A percentile compares a stretch with the other conserved stretches of the same genome.
These are phyloP conservation scores for Drosophila bocqueti DNA, from an alignment of 1,140 invertebrate genomes.

Conservation along the genomic window DNA sequence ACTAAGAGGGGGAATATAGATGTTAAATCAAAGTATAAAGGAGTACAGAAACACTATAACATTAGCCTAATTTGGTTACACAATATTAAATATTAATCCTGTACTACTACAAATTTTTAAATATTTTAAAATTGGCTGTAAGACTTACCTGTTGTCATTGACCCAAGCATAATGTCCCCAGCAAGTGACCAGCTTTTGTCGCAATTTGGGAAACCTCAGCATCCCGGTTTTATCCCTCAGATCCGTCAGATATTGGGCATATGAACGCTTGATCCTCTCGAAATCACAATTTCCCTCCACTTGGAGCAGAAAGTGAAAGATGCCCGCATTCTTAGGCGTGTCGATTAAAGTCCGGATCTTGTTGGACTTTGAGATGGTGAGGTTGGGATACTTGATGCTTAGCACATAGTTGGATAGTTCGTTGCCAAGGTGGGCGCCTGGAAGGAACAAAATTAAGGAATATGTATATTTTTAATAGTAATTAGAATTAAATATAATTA, in stretches of 20 bases:
- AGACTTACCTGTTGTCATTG: conserved; percentile 75
- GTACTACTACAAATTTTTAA: background rate
- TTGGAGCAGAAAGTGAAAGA: conserved; percentile 88
- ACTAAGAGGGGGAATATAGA: conserved; percentile 18
- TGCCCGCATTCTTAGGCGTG: conserved; percentile 89
- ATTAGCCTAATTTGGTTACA: background rate
- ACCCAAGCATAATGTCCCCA: conserved; percentile 91
- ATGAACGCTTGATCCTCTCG: conserved; percentile 85
- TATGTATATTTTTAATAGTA: no score
- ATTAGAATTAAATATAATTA: no score
- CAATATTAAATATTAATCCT: background rate
- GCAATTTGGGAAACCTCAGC: conserved; percentile 87
- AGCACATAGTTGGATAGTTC: conserved; percentile 83
- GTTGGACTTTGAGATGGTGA: conserved; percentile 88
- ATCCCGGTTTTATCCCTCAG: conserved; percentile 86
- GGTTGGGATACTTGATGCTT: conserved; percentile 86
- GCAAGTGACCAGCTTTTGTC: conserved; percentile 87
- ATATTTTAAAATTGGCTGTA: no score
- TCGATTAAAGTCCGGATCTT: conserved; percentile 89
- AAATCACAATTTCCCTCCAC: conserved; percentile 87
- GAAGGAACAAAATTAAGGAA: background rate
- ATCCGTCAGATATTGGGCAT: conserved; percentile 86
- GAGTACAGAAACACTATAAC: no score
- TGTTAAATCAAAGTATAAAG: no score
- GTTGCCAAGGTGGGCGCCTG: conserved; percentile 77